A percentile compares a stretch with the other conserved stretches of the same genome.
Evolutionary conservation across 2,888 invertebrate genomes (phyloP).

Genomic region (Spisula solida): DNA sequence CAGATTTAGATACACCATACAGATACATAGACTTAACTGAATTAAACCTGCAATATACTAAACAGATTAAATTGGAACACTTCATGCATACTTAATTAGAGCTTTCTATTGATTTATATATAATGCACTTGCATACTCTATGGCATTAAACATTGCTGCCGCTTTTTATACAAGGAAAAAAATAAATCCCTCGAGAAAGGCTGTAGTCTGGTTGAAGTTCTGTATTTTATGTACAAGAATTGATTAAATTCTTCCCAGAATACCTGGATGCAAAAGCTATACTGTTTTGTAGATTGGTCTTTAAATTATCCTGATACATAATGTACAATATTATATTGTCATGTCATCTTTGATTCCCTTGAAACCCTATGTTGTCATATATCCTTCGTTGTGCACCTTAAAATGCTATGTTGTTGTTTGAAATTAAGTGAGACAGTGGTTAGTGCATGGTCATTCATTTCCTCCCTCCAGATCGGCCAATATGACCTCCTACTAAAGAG

Average conservation of each 20-base stretch:
- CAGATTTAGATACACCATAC: too few relatives aligned
- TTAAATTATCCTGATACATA: too few relatives aligned
- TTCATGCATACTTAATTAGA: slow-evolving; percentile 22
- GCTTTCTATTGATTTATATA: slow-evolving; percentile 7
- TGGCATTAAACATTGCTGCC: not conserved
- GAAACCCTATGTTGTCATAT: too few relatives aligned
- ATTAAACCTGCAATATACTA: not conserved
- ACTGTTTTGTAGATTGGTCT: too few relatives aligned
- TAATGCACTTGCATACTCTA: not conserved
- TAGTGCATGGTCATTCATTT: too few relatives aligned
- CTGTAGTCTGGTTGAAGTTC: not conserved
- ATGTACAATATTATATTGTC: too few relatives aligned
- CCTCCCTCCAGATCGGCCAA: too few relatives aligned
- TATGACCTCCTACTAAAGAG: too few relatives aligned
- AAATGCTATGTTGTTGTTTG: too few relatives aligned
- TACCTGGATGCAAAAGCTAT: not conserved
- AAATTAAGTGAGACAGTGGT: too few relatives aligned
- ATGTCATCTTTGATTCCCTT: too few relatives aligned
- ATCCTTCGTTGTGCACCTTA: too few relatives aligned
- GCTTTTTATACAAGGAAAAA: slow-evolving; percentile 4
- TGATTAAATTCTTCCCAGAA: not conserved
- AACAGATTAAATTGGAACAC: slow-evolving; percentile 6
- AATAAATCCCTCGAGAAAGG: not conserved
- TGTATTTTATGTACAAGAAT: not conserved
- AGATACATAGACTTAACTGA: not conserved